phyloP scores from a whole-genome alignment of 2,888 invertebrate species.

The Neria commutata region DNA sequence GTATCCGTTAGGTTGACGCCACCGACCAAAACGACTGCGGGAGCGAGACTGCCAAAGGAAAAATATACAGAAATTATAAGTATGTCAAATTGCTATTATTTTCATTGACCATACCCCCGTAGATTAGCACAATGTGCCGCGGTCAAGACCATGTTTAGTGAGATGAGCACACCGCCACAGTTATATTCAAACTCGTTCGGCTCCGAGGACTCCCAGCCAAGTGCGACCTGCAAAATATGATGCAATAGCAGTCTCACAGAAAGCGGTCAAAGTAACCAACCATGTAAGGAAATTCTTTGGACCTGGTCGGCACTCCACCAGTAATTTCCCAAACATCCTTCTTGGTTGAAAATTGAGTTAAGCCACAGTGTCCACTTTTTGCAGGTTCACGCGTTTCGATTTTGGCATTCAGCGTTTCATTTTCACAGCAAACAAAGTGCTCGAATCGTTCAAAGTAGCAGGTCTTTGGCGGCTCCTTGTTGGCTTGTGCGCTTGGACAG shows the following conservation, averaged over 20 bases:
- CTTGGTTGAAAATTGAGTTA: too few species aligned
- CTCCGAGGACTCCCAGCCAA: not conserved
- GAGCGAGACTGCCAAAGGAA: not conserved
- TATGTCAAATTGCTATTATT: too few species aligned
- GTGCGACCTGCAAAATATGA: not conserved
- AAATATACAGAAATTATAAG: not conserved
- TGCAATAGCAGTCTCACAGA: too few species aligned
- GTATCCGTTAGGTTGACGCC: constrained; percentile 12
- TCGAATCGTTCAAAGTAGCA: too few species aligned
- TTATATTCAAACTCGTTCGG: not conserved
- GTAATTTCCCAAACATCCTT: too few species aligned
- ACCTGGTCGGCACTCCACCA: too few species aligned
- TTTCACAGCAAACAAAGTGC: too few species aligned
- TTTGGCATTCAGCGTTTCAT: not conserved
- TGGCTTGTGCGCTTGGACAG: too few species aligned
- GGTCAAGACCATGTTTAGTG: not conserved
- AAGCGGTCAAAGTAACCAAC: too few species aligned
- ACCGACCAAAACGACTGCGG: not conserved
- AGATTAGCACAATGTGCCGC: not conserved
- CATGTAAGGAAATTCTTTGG: not conserved
- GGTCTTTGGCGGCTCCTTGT: too few species aligned
- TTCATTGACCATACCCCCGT: not conserved
- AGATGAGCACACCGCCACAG: not conserved
- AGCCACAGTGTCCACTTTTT: too few species aligned
- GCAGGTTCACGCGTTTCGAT: too few species aligned